phyloP scores from a whole-genome alignment of 2,113 vertebrate species.

The Notarius quadriscutis region DNA sequence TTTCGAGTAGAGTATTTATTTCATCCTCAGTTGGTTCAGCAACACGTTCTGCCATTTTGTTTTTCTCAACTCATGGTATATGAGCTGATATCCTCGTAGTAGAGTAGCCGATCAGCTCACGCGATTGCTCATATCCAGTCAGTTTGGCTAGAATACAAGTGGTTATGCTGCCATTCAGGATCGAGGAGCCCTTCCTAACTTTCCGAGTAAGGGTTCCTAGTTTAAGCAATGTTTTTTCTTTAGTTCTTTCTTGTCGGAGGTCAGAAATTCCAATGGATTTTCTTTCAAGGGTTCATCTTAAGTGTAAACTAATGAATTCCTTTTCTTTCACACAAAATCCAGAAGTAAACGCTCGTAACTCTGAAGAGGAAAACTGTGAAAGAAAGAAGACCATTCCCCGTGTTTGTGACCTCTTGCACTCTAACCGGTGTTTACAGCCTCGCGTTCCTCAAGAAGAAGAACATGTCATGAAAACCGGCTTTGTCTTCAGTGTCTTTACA shows the following conservation, averaged over 20 bases:
- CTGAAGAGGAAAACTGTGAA: not conserved
- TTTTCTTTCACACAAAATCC: conserved; percentile 10
- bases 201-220: not conserved
- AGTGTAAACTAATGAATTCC: not conserved
- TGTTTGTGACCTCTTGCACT: not conserved
- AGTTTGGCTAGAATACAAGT: not conserved
- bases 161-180: not conserved
- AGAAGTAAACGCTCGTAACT: not conserved
- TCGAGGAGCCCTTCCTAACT: not conserved
- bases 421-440: not conserved
- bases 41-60: no score
- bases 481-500: not conserved
- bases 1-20: no score
- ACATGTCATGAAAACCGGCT: not conserved
- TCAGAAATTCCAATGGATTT: not conserved
- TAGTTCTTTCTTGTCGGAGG: not conserved
- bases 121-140: no score
- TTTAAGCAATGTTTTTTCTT: not conserved
- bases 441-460: not conserved
- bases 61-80: no score
- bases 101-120: no score
- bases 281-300: not conserved
- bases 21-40: no score
- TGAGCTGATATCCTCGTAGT: no score
- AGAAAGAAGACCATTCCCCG: not conserved